Conservation (phyloP, 2,797 vertebrate genomes). For the Rousettus madagascariensis region DNA sequence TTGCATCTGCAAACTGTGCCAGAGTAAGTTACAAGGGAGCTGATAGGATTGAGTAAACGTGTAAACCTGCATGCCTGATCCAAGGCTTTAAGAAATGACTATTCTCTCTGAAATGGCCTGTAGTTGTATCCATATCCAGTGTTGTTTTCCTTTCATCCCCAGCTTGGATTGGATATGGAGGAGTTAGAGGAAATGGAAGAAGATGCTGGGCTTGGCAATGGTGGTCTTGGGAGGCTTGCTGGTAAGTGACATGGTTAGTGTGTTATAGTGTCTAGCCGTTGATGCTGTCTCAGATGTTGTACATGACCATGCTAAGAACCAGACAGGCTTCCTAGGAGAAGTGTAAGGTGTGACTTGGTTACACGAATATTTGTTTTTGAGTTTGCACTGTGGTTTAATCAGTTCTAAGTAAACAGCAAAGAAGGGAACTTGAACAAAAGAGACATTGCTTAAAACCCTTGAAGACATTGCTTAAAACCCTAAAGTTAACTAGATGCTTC, state of each 20-base stretch:
- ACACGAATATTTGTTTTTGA: neutral
- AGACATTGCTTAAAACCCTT: conserved; percentile 40
- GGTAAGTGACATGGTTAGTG: conserved; percentile 83
- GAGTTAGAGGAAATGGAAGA: conserved; percentile 98
- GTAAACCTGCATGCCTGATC: neutral
- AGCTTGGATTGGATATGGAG: conserved; percentile 98
- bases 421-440: conserved; percentile 53
- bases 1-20: too few species aligned
- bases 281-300: neutral
- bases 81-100: neutral
- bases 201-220: conserved; percentile 97
- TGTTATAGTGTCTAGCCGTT: rapidly evolving
- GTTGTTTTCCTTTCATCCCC: neutral
- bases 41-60: too few species aligned
- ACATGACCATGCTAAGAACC: rapidly evolving
- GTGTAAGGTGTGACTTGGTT: neutral
- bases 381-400: neutral
- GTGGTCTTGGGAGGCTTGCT: conserved; percentile 96
- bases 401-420: neutral
- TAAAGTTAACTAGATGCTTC: conserved; percentile 47
- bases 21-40: neutral
- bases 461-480: conserved; percentile 47
- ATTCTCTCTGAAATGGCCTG: neutral
- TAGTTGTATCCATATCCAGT: neutral
- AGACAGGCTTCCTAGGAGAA: neutral